These are phyloP conservation scores for Crotalus tigris DNA, from an alignment of 2,113 vertebrate genomes.

Conservation along the genomic window DNA sequence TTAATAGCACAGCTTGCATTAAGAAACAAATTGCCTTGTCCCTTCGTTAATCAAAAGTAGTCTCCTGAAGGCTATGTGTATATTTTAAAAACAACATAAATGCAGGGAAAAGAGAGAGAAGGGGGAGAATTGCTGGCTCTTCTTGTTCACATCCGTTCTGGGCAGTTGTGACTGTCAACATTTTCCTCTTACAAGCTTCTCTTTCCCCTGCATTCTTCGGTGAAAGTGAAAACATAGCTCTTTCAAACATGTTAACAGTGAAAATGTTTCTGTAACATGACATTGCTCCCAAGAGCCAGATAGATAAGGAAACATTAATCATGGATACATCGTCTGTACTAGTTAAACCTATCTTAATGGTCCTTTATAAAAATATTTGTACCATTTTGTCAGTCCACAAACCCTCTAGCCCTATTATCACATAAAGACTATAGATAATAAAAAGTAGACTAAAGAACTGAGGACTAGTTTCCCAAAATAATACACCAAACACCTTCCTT, in stretches of 20 bases:
- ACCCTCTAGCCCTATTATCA: background rate
- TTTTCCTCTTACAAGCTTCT: background rate
- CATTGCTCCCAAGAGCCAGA: background rate
- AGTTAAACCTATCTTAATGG: no score
- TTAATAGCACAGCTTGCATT: background rate
- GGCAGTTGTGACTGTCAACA: background rate
- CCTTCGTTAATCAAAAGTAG: background rate
- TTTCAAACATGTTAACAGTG: background rate
- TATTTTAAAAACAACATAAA: background rate
- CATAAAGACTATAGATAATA: background rate
- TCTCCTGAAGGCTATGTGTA: background rate
- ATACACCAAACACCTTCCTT: background rate
- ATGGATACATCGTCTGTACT: background rate
- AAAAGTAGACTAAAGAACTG: background rate
- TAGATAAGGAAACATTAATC: background rate
- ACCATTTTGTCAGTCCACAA: background rate
- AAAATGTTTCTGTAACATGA: background rate
- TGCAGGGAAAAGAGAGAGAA: background rate
- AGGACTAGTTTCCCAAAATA: background rate
- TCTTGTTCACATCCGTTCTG: background rate
- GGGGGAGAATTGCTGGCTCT: background rate
- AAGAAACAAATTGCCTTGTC: background rate
- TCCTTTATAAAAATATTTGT: background rate
- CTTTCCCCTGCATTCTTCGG: background rate
- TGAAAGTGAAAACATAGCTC: background rate